Conservation (phyloP, 2,797 vertebrate genomes). For the Gymnocypris eckloni region DNA sequence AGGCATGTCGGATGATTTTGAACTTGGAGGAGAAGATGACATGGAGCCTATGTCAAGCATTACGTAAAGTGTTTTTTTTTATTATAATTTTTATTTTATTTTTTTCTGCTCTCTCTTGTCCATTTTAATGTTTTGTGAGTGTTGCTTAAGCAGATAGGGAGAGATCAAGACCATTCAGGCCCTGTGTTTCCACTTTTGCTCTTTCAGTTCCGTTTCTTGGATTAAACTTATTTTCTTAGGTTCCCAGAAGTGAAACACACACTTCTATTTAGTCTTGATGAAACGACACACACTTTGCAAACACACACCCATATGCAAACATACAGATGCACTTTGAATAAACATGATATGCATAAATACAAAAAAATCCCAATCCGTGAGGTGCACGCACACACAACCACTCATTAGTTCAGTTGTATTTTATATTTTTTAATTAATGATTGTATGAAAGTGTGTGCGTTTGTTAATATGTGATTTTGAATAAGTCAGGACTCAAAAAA, state of each 20-base stretch:
- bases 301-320: background rate
- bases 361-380: background rate
- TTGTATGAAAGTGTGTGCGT: background rate
- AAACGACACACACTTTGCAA: background rate
- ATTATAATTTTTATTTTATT: too few relatives aligned
- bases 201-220: constrained; percentile 3
- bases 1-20: too few relatives aligned
- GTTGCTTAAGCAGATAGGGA: background rate
- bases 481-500: background rate
- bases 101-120: constrained; percentile 11
- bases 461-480: background rate
- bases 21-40: too few relatives aligned
- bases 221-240: background rate
- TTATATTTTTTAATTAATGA: background rate
- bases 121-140: background rate
- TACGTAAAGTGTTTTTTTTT: too few relatives aligned
- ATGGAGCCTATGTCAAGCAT: too few relatives aligned
- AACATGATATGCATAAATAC: background rate
- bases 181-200: constrained; percentile 6
- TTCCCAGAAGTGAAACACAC: constrained; percentile 6
- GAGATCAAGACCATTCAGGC: background rate
- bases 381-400: background rate
- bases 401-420: background rate
- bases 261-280: background rate
- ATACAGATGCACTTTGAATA: background rate